phyloP scores from a whole-genome alignment of 2,888 invertebrate genomes.

The Pristionchus mayeri region DNA sequence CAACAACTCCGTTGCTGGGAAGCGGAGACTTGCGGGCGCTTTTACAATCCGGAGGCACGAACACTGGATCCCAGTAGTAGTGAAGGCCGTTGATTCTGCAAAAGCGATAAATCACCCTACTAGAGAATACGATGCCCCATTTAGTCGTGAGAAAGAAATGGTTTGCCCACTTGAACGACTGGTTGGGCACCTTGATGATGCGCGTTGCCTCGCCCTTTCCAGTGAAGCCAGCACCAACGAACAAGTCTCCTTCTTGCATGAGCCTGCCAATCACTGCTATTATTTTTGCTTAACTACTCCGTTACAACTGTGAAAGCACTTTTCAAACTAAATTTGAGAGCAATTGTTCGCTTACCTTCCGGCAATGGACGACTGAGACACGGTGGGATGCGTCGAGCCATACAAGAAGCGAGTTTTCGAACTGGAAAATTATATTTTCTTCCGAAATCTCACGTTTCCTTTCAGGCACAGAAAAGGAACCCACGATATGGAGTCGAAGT shows the following conservation, averaged over 20 bases:
- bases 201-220: neutral
- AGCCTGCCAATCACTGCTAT: too few species aligned
- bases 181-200: neutral
- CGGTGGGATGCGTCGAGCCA: neutral
- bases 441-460: too few species aligned
- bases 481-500: too few species aligned
- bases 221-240: neutral
- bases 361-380: slow-evolving; percentile 5
- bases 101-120: neutral
- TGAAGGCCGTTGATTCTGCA: neutral
- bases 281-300: too few species aligned
- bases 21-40: neutral
- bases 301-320: neutral
- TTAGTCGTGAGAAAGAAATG: neutral
- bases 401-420: neutral
- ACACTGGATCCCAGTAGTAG: slow-evolving; percentile 3
- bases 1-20: neutral
- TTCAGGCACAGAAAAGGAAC: too few species aligned
- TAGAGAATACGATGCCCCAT: too few species aligned
- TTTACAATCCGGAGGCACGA: neutral
- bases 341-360: neutral
- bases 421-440: neutral
- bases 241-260: neutral
- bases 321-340: neutral
- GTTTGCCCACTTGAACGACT: neutral